These are phyloP conservation scores for Coenobita brevimanus DNA, from an alignment of 1,140 invertebrate genomes.

Conservation along the genomic window DNA sequence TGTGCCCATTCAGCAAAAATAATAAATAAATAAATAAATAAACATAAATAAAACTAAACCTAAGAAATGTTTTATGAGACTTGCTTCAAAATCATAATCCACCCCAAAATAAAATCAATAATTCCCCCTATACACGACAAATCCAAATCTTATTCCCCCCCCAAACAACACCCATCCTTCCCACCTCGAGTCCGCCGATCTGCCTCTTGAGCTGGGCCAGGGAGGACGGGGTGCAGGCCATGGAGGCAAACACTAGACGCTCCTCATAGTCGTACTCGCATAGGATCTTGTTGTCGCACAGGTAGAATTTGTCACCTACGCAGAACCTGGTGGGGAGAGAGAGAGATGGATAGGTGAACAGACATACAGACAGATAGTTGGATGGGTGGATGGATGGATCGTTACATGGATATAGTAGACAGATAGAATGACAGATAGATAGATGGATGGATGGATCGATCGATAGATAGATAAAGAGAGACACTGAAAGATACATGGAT, in stretches of 20 bases:
- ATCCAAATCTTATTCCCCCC: too few relatives aligned
- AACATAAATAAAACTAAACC: too few relatives aligned
- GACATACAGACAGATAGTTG: neutral
- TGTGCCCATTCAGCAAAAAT: too few relatives aligned
- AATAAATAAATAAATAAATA: too few relatives aligned
- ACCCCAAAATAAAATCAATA: too few relatives aligned
- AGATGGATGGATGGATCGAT: neutral
- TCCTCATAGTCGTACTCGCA: slow-evolving; percentile 97
- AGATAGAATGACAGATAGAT: neutral
- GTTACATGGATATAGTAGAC: neutral
- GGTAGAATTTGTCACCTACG: slow-evolving; percentile 92
- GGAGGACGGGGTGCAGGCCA: slow-evolving; percentile 91
- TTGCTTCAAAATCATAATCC: too few relatives aligned
- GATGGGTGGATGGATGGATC: neutral
- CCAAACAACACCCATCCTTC: too few relatives aligned
- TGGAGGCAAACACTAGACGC: slow-evolving; percentile 89
- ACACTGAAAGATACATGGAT: neutral
- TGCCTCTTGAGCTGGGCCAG: slow-evolving; percentile 91
- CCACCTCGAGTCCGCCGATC: slow-evolving; percentile 73
- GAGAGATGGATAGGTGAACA: neutral
- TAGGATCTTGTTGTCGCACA: slow-evolving; percentile 94
- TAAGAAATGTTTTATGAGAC: too few relatives aligned
- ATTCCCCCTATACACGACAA: too few relatives aligned
- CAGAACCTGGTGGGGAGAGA: slow-evolving; percentile 84
- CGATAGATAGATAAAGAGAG: neutral